Percentiles rank a stretch among this genome's conserved stretches.
These are phyloP conservation scores for Neelides sp. DNA, from an alignment of 1,140 invertebrate genomes.

Conservation along the genomic window DNA sequence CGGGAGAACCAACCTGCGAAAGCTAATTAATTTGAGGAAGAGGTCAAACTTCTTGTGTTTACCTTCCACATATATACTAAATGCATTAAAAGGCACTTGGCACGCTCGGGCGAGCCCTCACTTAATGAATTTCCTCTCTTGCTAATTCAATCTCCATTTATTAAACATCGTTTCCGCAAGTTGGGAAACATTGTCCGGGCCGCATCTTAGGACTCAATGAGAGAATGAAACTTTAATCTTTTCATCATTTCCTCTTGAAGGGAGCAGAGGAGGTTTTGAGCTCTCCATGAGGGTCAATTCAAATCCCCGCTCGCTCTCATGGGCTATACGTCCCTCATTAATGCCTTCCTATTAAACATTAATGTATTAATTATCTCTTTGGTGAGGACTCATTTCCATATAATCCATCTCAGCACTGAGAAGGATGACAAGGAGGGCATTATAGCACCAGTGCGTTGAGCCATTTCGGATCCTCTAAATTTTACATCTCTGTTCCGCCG, in stretches of 20 bases:
- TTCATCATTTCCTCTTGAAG: conserved; percentile 27
- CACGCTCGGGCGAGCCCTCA: neutral
- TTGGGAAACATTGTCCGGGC: neutral
- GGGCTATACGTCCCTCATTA: conserved; percentile 21
- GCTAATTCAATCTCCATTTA: neutral
- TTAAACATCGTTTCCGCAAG: neutral
- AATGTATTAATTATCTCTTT: conserved; percentile 20
- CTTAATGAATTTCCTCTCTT: neutral
- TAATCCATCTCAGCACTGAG: neutral
- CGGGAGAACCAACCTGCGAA: too few species aligned
- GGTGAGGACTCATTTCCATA: neutral
- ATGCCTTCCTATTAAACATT: conserved; percentile 26
- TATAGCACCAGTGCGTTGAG: neutral
- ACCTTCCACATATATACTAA: neutral
- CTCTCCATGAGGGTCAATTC: conserved; percentile 24
- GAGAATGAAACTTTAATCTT: conserved; percentile 26
- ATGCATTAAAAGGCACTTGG: neutral
- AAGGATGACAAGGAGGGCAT: neutral
- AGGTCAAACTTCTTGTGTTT: conserved; percentile 17
- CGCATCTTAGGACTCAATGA: neutral
- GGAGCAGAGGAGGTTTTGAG: conserved; percentile 25
- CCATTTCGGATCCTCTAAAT: neutral
- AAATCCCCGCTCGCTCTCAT: too few species aligned
- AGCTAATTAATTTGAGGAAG: too few species aligned
- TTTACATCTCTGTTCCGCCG: neutral